Evolutionary conservation across 2,113 vertebrate genomes (phyloP).

Genomic region (Rhinichthys klamathensis): DNA sequence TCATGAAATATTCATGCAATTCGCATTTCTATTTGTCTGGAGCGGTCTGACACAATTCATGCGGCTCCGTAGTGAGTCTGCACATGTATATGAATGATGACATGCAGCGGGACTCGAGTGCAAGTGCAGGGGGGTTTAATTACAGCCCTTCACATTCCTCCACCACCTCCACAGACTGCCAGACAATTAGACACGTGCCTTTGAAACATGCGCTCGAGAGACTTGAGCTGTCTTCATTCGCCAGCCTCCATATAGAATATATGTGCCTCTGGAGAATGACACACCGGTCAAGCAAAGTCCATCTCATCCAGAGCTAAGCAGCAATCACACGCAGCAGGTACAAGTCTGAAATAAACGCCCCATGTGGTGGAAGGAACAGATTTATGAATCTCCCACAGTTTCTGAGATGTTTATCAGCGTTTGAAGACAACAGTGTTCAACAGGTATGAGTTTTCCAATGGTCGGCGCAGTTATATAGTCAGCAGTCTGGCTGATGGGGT

Average conservation of each 20-base stretch:
- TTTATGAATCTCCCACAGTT: neutral
- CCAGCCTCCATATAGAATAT: slow-evolving; percentile 31
- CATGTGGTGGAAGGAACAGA: neutral
- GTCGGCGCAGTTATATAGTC: neutral
- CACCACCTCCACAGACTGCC: slow-evolving; percentile 41
- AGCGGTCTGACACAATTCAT: slow-evolving; percentile 21
- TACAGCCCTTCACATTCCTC: slow-evolving; percentile 42
- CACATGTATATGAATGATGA: slow-evolving; percentile 46
- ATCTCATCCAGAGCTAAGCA: neutral
- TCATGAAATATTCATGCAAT: slow-evolving; percentile 51
- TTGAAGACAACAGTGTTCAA: neutral
- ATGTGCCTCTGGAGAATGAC: slow-evolving; percentile 7
- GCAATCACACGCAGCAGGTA: neutral
- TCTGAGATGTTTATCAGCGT: neutral
- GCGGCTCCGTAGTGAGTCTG: slow-evolving; percentile 17
- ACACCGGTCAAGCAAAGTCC: slow-evolving; percentile 16
- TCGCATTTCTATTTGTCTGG: slow-evolving; percentile 28
- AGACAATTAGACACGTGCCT: slow-evolving; percentile 48
- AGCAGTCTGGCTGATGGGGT: neutral
- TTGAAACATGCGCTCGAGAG: slow-evolving; percentile 40
- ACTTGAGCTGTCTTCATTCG: slow-evolving; percentile 22
- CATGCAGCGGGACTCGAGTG: neutral
- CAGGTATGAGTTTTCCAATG: neutral
- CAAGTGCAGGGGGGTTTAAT: slow-evolving; percentile 9
- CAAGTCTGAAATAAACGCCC: neutral